Conservation (phyloP, 2,888 invertebrate species). For the Ommatoiulus sabulosus region DNA sequence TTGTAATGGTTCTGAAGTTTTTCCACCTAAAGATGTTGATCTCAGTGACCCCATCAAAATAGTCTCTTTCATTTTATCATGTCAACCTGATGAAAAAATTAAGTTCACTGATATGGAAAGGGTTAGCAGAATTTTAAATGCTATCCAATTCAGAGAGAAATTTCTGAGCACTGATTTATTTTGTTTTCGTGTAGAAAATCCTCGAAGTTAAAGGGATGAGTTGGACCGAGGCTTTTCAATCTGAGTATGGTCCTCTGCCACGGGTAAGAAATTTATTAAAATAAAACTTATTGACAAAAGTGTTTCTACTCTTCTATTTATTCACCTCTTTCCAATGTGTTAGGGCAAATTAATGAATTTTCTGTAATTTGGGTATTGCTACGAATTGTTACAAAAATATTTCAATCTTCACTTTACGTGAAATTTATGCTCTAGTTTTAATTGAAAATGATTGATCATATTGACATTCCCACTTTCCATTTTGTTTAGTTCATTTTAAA, state of each 20-base stretch:
- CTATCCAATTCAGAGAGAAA: not conserved
- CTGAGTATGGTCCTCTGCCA: not conserved
- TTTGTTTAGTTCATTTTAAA: slow-evolving; percentile 8
- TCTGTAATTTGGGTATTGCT: not conserved
- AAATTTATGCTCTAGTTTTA: too few relatives aligned
- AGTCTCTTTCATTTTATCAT: not conserved
- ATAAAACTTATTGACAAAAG: not conserved
- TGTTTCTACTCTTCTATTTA: too few relatives aligned
- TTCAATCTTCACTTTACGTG: too few relatives aligned
- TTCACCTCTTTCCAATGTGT: too few relatives aligned
- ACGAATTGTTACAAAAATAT: too few relatives aligned
- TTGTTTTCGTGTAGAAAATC: not conserved
- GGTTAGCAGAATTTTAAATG: not conserved
- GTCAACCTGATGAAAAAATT: slow-evolving; percentile 34
- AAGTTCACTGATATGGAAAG: not conserved
- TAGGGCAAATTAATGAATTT: too few relatives aligned
- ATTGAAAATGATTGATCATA: too few relatives aligned
- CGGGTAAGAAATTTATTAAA: not conserved
- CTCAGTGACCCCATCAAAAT: not conserved
- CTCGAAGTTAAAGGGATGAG: not conserved
- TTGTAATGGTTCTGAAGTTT: not conserved
- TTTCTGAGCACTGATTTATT: not conserved
- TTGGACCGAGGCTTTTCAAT: not conserved
- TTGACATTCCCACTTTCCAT: not conserved
- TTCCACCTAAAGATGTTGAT: not conserved